Percentiles rank a stretch among this genome's conserved stretches.
Conservation (phyloP, 1,140 invertebrate genomes). For the Antheraea mylitta region DNA sequence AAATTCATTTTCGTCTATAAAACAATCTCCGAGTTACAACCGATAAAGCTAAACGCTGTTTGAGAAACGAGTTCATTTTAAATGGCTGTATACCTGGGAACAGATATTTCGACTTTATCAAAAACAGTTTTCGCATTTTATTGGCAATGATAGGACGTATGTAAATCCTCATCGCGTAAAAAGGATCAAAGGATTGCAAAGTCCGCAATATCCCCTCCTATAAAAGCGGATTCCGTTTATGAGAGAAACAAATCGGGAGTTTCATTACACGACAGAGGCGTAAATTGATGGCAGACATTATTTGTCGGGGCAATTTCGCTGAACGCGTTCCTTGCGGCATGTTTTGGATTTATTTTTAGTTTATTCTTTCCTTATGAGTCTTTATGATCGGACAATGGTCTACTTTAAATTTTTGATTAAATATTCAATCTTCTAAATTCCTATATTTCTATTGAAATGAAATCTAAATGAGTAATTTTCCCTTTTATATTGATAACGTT, state of each 20-base stretch:
- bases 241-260: conserved; percentile 60
- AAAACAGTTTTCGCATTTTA: conserved; percentile 11
- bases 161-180: conserved; percentile 46
- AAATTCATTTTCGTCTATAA: not conserved
- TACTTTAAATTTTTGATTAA: not conserved
- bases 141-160: conserved; percentile 14
- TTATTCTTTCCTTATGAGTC: not conserved
- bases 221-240: conserved; percentile 68
- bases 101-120: conserved; percentile 8
- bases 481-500: not conserved
- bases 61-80: not conserved
- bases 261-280: conserved; percentile 51
- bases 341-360: not conserved
- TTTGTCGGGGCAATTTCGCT: conserved; percentile 60
- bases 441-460: not conserved
- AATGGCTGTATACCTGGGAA: not conserved
- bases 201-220: conserved; percentile 52
- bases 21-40: not conserved
- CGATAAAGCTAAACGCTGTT: not conserved
- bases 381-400: not conserved
- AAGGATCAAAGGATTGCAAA: conserved; percentile 48
- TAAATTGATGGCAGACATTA: conserved; percentile 54
- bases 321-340: not conserved
- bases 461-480: not conserved
- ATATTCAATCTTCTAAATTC: not conserved